Evolutionary conservation across 1,140 invertebrate species (phyloP).

Genomic region (Periplaneta americana): DNA sequence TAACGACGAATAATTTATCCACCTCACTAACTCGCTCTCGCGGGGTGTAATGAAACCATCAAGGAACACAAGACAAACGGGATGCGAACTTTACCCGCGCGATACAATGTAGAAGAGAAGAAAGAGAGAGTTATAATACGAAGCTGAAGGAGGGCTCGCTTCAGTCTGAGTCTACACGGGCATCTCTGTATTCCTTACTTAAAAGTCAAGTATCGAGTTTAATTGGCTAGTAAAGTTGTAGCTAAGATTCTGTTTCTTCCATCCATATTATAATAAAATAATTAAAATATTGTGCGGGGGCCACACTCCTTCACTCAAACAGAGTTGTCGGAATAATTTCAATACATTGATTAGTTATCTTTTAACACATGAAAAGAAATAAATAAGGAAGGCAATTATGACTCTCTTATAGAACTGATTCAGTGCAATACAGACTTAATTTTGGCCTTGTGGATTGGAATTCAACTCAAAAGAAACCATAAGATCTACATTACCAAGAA

Average conservation of each 20-base stretch:
- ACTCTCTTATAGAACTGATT: no score
- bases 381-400: no score
- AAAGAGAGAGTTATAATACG: background rate
- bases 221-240: background rate
- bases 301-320: no score
- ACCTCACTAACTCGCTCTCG: background rate
- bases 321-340: no score
- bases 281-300: no score
- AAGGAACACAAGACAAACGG: background rate
- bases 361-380: no score
- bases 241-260: background rate
- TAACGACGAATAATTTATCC: slow-evolving; percentile 5
- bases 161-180: background rate
- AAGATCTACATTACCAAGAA: no score
- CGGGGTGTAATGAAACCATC: background rate
- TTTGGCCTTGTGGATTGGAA: no score
- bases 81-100: background rate
- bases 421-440: no score
- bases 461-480: no score
- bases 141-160: background rate
- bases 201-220: background rate
- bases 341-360: no score
- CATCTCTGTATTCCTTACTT: background rate
- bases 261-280: background rate
- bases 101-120: background rate